Percentiles rank a stretch among this genome's conserved stretches.
Evolutionary conservation across 2,888 invertebrate species (phyloP).

Genomic region (Chironomus tentans): DNA sequence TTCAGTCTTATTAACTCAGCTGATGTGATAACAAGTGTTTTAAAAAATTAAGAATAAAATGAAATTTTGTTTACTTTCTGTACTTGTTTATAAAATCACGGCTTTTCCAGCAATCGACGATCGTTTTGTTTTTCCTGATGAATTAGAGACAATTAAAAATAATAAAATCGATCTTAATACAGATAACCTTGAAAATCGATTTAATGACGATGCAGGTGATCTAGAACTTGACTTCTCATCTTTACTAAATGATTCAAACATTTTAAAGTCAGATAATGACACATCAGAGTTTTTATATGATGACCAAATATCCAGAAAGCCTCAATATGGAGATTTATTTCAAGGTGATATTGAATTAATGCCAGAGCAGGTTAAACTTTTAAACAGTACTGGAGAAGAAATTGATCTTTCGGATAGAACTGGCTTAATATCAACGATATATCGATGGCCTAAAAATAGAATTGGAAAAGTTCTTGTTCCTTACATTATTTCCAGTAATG

Average conservation of each 20-base stretch:
- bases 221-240: neutral
- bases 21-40: too few species aligned
- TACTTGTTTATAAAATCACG: neutral
- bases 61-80: neutral
- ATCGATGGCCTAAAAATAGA: slow-evolving; percentile 9
- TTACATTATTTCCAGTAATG: neutral
- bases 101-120: neutral
- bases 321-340: neutral
- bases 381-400: neutral
- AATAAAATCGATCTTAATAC: too few species aligned
- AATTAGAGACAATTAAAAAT: too few species aligned
- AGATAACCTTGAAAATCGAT: neutral
- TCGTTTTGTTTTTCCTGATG: neutral
- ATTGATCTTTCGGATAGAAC: neutral
- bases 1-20: too few species aligned
- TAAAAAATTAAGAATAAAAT: neutral
- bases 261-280: neutral
- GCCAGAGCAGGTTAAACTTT: neutral
- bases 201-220: neutral
- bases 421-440: neutral
- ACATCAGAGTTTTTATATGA: neutral
- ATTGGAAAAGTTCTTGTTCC: neutral
- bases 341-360: slow-evolving; percentile 7
- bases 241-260: neutral
- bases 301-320: neutral